A percentile compares a stretch with the other conserved stretches of the same genome.
Conservation (phyloP, 2,888 invertebrate genomes). For the Molorchus minor region DNA sequence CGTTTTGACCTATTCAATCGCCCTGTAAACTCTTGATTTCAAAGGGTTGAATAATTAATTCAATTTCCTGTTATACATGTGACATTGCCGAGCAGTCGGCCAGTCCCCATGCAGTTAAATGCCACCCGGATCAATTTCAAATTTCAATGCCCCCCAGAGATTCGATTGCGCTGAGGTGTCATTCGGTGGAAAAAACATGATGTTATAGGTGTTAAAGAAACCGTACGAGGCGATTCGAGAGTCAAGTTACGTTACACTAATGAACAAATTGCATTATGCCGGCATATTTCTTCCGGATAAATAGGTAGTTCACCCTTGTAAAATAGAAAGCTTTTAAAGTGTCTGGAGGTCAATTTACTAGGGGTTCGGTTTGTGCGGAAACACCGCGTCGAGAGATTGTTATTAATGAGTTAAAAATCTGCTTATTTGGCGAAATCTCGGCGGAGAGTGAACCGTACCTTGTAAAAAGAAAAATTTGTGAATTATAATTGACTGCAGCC, state of each 20-base stretch:
- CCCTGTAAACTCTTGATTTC: too few species aligned
- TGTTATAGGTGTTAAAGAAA: conserved; percentile 39
- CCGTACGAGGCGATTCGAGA: conserved; percentile 13
- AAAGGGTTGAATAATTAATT: too few species aligned
- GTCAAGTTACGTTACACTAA: conserved; percentile 23
- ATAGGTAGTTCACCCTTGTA: conserved; percentile 15
- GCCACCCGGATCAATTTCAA: conserved; percentile 1
- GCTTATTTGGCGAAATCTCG: not conserved
- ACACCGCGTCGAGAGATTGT: not conserved
- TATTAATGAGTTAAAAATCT: not conserved
- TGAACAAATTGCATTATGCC: conserved; percentile 27
- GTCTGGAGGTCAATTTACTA: conserved; percentile 19
- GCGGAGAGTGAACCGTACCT: not conserved
- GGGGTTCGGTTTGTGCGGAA: not conserved
- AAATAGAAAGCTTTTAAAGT: conserved; percentile 17
- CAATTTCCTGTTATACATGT: too few species aligned
- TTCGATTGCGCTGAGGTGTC: conserved; percentile 31
- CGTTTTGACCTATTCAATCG: too few species aligned
- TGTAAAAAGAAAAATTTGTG: too few species aligned
- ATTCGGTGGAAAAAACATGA: conserved; percentile 36
- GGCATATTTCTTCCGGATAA: conserved; percentile 29
- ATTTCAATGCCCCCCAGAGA: not conserved
- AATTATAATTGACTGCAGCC: too few species aligned
- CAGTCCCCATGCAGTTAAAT: too few species aligned
- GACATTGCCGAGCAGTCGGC: too few species aligned